Conservation (phyloP, 2,888 invertebrate species). For the Podabrus alpinus region DNA sequence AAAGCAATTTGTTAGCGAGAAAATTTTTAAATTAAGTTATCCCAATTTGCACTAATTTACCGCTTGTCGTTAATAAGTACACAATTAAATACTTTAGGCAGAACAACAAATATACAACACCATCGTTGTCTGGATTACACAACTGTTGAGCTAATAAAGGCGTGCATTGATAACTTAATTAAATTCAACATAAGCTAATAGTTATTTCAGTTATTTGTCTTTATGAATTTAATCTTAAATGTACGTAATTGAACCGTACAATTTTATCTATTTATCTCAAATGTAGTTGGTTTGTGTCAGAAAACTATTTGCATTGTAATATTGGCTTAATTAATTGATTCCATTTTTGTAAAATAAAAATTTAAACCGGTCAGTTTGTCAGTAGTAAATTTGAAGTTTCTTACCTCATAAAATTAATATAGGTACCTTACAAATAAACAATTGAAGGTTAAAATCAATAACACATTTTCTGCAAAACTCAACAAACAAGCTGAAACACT, state of each 20-base stretch:
- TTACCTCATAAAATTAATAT: neutral
- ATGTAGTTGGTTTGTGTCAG: neutral
- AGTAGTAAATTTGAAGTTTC: neutral
- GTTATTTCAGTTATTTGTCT: neutral
- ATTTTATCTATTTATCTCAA: neutral
- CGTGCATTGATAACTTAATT: slow-evolving; percentile 35
- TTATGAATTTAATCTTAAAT: neutral
- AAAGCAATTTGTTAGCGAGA: neutral
- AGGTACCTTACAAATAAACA: neutral
- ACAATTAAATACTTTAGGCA: slow-evolving; percentile 34
- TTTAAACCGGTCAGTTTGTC: neutral
- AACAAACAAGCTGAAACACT: neutral
- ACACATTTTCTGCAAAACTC: neutral
- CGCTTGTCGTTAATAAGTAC: slow-evolving; percentile 34
- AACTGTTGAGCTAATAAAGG: slow-evolving; percentile 30
- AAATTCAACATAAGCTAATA: slow-evolving; percentile 10
- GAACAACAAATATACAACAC: slow-evolving; percentile 35
- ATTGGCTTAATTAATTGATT: neutral
- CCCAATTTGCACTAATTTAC: neutral
- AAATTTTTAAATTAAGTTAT: neutral
- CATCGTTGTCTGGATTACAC: slow-evolving; percentile 18
- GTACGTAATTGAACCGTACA: neutral
- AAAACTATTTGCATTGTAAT: neutral
- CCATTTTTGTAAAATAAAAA: neutral
- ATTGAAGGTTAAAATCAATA: neutral